phyloP scores from a whole-genome alignment of 37 sponge, comb jelly and placozoan species.

The Halichondria panicea region DNA sequence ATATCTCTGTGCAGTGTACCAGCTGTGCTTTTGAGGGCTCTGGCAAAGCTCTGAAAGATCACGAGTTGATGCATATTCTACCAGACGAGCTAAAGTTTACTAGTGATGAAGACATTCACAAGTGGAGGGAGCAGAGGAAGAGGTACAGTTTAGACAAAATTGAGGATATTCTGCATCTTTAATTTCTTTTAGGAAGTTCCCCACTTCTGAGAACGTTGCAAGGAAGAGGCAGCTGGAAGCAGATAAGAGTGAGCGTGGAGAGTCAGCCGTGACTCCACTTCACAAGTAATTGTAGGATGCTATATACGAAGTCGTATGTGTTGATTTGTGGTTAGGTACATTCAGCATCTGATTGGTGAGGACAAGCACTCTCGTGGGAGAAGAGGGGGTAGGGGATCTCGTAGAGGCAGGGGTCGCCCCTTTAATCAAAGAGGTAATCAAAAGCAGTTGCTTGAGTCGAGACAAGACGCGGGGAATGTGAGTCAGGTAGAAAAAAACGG shows the following conservation, averaged over 20 bases:
- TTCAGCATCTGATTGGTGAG: conserved; percentile 18
- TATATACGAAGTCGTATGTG: not conserved
- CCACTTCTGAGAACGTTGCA: conserved; percentile 43
- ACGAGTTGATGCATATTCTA: conserved; percentile 49
- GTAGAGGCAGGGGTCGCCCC: conserved; percentile 18
- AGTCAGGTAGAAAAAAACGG: not conserved
- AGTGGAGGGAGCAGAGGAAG: conserved; percentile 77
- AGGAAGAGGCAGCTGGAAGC: conserved; percentile 35
- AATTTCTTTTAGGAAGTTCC: conserved; percentile 63
- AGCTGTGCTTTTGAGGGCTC: conserved; percentile 58
- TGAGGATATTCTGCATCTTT: not conserved
- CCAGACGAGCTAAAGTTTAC: conserved; percentile 64
- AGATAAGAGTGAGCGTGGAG: conserved; percentile 50
- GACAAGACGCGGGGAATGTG: not conserved
- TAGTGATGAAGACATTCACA: conserved; percentile 67
- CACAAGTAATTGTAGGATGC: conserved; percentile 44
- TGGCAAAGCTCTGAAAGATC: conserved; percentile 56
- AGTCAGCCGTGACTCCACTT: conserved; percentile 53
- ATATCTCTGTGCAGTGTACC: conserved; percentile 17
- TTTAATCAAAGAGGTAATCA: not conserved
- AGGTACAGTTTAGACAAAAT: conserved; percentile 20
- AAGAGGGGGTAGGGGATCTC: conserved; percentile 27
- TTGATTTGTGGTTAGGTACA: conserved; percentile 28
- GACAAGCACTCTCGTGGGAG: not conserved
- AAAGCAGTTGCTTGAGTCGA: too few species aligned